Evolutionary conservation across 2,113 vertebrate species (phyloP).

Genomic region (Phrynocephalus versicolor): DNA sequence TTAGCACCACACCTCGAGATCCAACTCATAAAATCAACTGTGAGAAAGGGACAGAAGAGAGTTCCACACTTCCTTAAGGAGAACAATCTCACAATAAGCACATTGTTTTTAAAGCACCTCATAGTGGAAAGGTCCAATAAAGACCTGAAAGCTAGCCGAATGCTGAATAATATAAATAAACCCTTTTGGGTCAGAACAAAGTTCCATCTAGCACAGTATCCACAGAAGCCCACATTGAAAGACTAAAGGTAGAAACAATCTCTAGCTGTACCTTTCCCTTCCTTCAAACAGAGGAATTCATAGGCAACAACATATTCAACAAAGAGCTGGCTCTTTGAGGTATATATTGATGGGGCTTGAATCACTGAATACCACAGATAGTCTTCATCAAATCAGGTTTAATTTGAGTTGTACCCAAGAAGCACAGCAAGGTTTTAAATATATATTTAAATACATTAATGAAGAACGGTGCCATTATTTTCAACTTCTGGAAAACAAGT

Average conservation of each 20-base stretch:
- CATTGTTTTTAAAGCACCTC: neutral
- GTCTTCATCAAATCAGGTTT: too few relatives aligned
- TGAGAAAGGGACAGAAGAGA: neutral
- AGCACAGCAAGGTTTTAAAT: too few relatives aligned
- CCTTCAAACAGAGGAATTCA: too few relatives aligned
- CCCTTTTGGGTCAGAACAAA: neutral
- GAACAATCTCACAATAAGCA: neutral
- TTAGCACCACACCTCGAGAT: neutral
- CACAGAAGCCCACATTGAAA: neutral
- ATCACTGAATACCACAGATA: too few relatives aligned
- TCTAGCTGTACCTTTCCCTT: neutral
- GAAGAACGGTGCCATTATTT: neutral
- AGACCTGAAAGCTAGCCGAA: neutral
- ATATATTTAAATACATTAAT: neutral
- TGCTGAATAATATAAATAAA: neutral
- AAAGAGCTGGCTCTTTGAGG: too few relatives aligned
- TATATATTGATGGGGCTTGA: too few relatives aligned
- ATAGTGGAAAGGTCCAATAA: neutral
- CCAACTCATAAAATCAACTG: neutral
- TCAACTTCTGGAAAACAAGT: too few relatives aligned
- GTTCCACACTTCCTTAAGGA: neutral
- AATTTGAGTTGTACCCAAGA: too few relatives aligned
- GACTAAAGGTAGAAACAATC: neutral
- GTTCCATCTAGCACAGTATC: neutral
- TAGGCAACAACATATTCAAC: too few relatives aligned